Evolutionary conservation across 2,113 vertebrate genomes (phyloP), one percentile per base, ranked within the genome.

Genomic region (Orthonyx spaldingii): DNA sequence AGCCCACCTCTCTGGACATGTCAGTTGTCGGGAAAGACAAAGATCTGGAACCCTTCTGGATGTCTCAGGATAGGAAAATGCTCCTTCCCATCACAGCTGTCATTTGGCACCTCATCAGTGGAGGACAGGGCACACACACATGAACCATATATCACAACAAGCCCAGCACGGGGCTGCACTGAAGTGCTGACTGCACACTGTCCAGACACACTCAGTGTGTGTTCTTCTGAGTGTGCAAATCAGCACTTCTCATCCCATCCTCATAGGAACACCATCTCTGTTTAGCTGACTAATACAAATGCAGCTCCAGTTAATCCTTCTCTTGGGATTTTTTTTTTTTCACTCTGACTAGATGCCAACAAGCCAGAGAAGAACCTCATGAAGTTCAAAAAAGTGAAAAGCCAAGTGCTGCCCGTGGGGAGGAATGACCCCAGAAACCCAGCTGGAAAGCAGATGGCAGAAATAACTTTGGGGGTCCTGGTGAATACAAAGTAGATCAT

Each of bases 61-160:
- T 28, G 5, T 74, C 5, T 60, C 56, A 65, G 13, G 6, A 24
- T 7, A 44, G 65, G 20, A 52, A 52, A 85, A 61, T 12, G 6
- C 8, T 61, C 26, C n/a, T 55, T 47, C 41, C n/a, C 15, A n/a
- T 35, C 41, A 10, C 8, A 55, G 15, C 16, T 76, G 6, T 47
- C 0, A 0, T 61, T 41, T 35, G 21, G 21, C 46, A 41, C 41
- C n/a, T 17, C 46, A 41, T 46, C n/a, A 30, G 1, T 10, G 32
- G 27, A 88, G 18, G 33, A 60, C 8, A n/a, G 35, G 33, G 9
- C 9, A 56, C 37, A 16, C 12, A 18, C 0, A 16, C 9, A 3
- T 2, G 6, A 37, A 56, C 7, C 3, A 1, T 8, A 4, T 17
- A 17, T 17, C 27, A 16, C 64, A 50, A 14, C 0, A 1, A 13